Base-by-base conservation (phyloP, 2,888 invertebrate species). In the Gari tellinella region DNA sequence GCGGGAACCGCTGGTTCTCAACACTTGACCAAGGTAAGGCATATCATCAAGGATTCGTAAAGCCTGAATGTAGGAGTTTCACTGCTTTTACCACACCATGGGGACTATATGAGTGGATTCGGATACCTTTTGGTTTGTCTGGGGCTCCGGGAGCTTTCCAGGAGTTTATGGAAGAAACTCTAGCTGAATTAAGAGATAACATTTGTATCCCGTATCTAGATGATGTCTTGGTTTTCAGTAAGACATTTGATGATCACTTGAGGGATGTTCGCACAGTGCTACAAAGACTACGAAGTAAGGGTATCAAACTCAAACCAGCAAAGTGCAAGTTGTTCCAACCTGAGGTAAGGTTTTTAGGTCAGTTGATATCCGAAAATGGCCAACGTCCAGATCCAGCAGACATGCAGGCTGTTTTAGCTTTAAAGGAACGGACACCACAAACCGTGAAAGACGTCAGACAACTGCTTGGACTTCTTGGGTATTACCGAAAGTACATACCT, bases 1-100 rank as follows among this genome's bases (percentile, higher is more conserved):
- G 62, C 5, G 78, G 75, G 3, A 81, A 67, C 17, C 10, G 56
- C 14, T 74, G 66, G 69, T 75, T 78, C 37, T 67, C 72, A 4
- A 17, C 72, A 31, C 43, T 81, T 21, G 74, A 81, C 40, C 74
- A 81, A 25, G 63, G 75, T 2, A 75, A 75, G 46, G 72, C 77
- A 10, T 74, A 80, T 31, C 77, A 77, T 40, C 74, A 80, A 41
- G 77, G 77, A 0, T 68, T 81, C 19, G 46, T 81, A 12, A 31
- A 56, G 12, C 55, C 61, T 21, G 60, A 65, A 12, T 57, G 66
- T 43, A 26, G 61, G 55, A 26, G 31, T 1, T 72, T 23, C 19
- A 81, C 81, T 12, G 78, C 75, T 12, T 81, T 78, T 52, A 60
- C 62, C 7, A 76, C 73, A 0, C 73, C 72, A 12, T 72, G 70